Conservation (phyloP, 1,140 invertebrate genomes). For the Pomacea maculata region DNA sequence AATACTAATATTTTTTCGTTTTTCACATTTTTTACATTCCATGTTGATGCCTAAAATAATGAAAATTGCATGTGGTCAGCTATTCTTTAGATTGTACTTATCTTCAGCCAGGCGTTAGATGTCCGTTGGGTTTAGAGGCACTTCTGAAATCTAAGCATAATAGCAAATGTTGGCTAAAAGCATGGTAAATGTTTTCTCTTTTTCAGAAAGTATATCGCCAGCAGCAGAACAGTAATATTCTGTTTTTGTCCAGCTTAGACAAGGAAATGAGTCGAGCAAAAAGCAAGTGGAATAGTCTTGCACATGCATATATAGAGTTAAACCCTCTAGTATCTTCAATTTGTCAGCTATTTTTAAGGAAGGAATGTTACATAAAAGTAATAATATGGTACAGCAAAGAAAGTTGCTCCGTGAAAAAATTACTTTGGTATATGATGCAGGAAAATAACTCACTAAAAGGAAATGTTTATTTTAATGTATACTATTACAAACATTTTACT, state of each 20-base stretch:
- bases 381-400: too few species aligned
- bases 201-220: conserved; percentile 20
- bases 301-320: too few species aligned
- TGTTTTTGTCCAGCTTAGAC: conserved; percentile 13
- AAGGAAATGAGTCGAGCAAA: conserved; percentile 21
- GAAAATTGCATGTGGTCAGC: background rate
- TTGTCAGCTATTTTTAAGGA: too few species aligned
- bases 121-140: background rate
- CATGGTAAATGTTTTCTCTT: background rate
- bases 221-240: conserved; percentile 26
- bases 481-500: too few species aligned
- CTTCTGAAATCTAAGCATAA: background rate
- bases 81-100: background rate
- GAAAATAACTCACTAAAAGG: too few species aligned
- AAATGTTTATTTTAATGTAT: too few species aligned
- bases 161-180: background rate
- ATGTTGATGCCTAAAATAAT: background rate
- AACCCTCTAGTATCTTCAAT: too few species aligned
- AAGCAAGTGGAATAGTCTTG: background rate
- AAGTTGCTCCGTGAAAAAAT: too few species aligned
- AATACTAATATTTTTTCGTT: too few species aligned
- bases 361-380: too few species aligned
- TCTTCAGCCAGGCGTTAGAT: background rate
- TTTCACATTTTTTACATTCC: background rate
- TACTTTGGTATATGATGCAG: too few species aligned